These are phyloP conservation scores for Lichenostomus cassidix DNA, from an alignment of 2,113 vertebrate genomes.

Conservation along the genomic window DNA sequence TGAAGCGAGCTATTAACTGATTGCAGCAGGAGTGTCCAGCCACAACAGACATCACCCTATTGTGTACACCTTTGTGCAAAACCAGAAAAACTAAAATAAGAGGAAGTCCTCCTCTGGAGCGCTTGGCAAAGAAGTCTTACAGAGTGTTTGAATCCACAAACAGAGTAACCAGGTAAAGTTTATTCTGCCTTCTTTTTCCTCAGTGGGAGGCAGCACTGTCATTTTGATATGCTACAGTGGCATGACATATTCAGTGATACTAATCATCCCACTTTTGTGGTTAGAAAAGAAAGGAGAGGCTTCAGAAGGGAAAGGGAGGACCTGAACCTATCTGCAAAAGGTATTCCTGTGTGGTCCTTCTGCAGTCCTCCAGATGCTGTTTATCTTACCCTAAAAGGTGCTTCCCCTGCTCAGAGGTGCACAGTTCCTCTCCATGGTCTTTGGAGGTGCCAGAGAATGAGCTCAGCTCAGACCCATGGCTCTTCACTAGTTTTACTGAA, in stretches of 20 bases:
- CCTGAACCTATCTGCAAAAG: not conserved
- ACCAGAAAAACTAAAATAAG: not conserved
- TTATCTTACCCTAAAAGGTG: not conserved
- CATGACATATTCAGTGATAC: not conserved
- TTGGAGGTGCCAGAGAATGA: not conserved
- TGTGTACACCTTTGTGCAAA: not conserved
- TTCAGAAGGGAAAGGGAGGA: not conserved
- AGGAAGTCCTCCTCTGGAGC: not conserved
- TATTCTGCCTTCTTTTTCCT: not conserved
- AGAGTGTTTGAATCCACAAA: not conserved
- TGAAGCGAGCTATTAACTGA: not conserved
- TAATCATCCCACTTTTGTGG: not conserved
- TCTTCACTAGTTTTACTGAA: not conserved
- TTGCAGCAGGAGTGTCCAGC: not conserved
- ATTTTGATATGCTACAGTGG: not conserved
- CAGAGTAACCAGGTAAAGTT: not conserved
- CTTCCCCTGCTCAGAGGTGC: not conserved
- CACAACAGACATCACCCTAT: accelerated
- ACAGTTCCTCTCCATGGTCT: not conserved
- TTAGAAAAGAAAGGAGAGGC: not conserved
- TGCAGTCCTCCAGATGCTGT: not conserved
- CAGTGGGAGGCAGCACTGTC: not conserved
- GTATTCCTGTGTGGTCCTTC: not conserved
- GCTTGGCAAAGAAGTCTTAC: not conserved
- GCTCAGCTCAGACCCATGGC: not conserved